Evolutionary conservation across 2,113 vertebrate species (phyloP).

Genomic region (Atractosteus spatula): DNA sequence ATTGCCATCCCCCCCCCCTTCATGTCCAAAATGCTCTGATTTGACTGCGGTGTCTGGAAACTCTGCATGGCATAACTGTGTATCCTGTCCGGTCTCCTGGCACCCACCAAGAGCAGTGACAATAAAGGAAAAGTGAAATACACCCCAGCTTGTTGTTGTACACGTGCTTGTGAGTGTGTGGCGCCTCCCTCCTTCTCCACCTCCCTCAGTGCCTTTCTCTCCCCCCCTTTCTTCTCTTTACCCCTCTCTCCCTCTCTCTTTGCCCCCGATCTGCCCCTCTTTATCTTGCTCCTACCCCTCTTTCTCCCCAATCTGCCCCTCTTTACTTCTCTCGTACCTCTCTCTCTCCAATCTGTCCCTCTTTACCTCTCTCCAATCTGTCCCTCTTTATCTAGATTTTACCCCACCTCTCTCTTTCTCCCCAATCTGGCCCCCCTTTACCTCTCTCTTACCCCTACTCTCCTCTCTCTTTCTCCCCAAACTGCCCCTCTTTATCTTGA

Average conservation of each 20-base stretch:
- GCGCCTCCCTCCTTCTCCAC: neutral
- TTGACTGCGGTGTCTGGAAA: slow-evolving; percentile 33
- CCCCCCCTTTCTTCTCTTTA: neutral
- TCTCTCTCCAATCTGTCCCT: too few species aligned
- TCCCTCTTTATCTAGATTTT: too few species aligned
- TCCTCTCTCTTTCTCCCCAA: too few species aligned
- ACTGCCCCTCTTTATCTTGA: too few species aligned
- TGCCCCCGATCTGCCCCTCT: neutral
- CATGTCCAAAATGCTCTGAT: slow-evolving; percentile 32
- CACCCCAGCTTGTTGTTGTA: neutral
- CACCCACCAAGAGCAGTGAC: slow-evolving; percentile 35
- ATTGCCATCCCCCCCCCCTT: slow-evolving; percentile 3
- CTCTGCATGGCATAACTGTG: slow-evolving; percentile 36
- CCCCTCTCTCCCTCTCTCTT: slow-evolving; percentile 17
- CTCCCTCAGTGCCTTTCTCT: neutral
- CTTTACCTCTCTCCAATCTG: too few species aligned
- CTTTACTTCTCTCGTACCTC: neutral
- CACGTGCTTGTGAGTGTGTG: too few species aligned
- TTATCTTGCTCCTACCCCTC: neutral
- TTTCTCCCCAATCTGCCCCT: slow-evolving; percentile 10
- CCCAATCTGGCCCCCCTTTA: too few species aligned
- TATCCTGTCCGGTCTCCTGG: slow-evolving; percentile 23
- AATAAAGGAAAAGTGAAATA: slow-evolving; percentile 42
- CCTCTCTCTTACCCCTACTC: too few species aligned
- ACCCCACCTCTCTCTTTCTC: too few species aligned